phyloP scores from a whole-genome alignment of 2,797 vertebrate species.

The Coccyzus lansbergi region DNA sequence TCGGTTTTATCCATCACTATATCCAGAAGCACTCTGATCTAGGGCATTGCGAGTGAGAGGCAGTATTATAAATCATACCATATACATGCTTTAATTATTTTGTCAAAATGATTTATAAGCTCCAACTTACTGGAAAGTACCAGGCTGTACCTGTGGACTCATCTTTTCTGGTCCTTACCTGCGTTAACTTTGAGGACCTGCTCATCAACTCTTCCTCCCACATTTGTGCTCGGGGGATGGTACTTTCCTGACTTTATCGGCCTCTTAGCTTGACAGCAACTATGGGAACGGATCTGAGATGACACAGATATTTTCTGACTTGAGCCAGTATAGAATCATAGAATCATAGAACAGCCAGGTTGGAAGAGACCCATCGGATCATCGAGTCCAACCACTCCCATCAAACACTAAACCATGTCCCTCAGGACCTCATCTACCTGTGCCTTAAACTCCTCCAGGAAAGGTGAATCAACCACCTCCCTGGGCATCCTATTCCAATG shows the following conservation, averaged over 20 bases:
- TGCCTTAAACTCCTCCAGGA: too few relatives aligned
- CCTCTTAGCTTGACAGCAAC: neutral
- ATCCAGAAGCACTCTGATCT: neutral
- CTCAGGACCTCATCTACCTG: too few relatives aligned
- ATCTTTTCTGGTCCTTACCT: neutral
- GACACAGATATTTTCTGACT: neutral
- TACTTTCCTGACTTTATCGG: neutral
- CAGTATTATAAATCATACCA: conserved; percentile 26
- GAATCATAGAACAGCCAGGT: too few relatives aligned
- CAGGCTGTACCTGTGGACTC: neutral
- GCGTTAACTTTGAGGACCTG: neutral
- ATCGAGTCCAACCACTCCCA: too few relatives aligned
- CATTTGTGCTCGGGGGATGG: neutral
- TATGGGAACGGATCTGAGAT: neutral
- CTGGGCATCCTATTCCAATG: too few relatives aligned
- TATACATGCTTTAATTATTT: conserved; percentile 53
- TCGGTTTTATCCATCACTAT: neutral
- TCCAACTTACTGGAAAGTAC: neutral
- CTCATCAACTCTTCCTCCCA: neutral
- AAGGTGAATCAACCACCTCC: too few relatives aligned
- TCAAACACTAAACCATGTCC: too few relatives aligned
- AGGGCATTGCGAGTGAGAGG: neutral
- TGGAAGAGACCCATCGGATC: too few relatives aligned
- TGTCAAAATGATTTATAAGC: conserved; percentile 58
- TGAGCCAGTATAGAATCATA: fast-evolving